Conservation (phyloP, 2,888 invertebrate species). For the Mamestra brassicae region DNA sequence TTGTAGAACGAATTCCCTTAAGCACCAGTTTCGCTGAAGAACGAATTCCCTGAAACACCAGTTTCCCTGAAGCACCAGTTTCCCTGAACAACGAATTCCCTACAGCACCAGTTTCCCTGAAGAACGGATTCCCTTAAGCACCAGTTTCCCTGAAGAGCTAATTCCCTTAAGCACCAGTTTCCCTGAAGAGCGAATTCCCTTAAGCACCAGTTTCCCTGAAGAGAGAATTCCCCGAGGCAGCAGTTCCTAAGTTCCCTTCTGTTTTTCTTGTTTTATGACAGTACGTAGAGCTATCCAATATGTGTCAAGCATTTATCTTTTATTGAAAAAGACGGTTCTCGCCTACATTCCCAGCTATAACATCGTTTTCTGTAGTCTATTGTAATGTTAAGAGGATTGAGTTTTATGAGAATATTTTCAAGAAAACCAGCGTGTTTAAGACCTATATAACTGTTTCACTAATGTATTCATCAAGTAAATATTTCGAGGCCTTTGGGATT, state of each 20-base stretch:
- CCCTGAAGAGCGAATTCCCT: no score
- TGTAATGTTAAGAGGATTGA: conserved; percentile 11
- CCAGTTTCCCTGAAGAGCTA: background rate
- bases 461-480: background rate
- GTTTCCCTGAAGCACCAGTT: background rate
- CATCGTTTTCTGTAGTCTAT: conserved; percentile 16
- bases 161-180: no score
- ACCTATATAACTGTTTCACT: background rate
- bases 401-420: background rate
- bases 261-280: background rate
- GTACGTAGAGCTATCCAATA: conserved; percentile 47
- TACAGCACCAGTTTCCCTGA: no score
- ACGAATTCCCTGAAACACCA: background rate
- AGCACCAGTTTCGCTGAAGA: no score
- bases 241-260: conserved; percentile 1
- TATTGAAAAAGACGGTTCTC: conserved; percentile 35
- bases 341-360: conserved; percentile 34
- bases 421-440: background rate
- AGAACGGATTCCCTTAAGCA: background rate
- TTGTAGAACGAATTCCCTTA: no score
- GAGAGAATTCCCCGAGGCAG: background rate
- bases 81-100: no score
- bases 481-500: background rate
- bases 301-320: conserved; percentile 61
- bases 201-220: no score